Percentiles rank a stretch among this genome's conserved stretches.
phyloP scores from a whole-genome alignment of 2,113 vertebrate species.

The Laticauda laticaudata region DNA sequence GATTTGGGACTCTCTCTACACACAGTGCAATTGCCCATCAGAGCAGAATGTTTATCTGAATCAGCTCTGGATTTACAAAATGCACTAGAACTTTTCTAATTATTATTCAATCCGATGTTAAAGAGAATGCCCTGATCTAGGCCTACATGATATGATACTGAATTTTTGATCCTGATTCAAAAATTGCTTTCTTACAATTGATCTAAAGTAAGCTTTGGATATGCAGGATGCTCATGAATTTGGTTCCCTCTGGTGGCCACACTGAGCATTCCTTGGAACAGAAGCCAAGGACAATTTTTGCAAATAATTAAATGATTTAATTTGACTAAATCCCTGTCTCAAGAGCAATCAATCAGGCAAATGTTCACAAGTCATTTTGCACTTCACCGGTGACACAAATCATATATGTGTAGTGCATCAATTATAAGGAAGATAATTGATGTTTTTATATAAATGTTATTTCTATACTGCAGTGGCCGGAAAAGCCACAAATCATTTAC shows the following conservation, averaged over 20 bases:
- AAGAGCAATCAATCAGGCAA: background rate
- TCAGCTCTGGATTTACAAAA: background rate
- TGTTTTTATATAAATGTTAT: background rate
- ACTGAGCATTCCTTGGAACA: background rate
- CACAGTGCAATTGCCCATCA: background rate
- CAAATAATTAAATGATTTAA: background rate
- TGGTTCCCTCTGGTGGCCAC: slow-evolving; percentile 13
- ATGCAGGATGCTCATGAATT: no score
- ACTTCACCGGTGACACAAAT: background rate
- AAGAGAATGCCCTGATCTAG: background rate
- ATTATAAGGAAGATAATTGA: background rate
- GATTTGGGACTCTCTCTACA: background rate
- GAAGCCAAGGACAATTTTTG: background rate
- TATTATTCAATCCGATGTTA: background rate
- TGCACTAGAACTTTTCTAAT: background rate
- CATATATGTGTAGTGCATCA: background rate
- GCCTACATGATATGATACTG: background rate
- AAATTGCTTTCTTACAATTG: background rate
- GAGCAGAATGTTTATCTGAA: background rate
- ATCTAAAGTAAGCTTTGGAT: background rate
- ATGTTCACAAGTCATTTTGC: background rate
- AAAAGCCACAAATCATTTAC: background rate
- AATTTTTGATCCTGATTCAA: background rate
- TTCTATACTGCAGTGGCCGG: background rate
- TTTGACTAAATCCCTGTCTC: background rate